Percentiles rank a stretch among this genome's conserved stretches.
Evolutionary conservation across 2,113 vertebrate genomes (phyloP).

Genomic region (Myodes glareolus): DNA sequence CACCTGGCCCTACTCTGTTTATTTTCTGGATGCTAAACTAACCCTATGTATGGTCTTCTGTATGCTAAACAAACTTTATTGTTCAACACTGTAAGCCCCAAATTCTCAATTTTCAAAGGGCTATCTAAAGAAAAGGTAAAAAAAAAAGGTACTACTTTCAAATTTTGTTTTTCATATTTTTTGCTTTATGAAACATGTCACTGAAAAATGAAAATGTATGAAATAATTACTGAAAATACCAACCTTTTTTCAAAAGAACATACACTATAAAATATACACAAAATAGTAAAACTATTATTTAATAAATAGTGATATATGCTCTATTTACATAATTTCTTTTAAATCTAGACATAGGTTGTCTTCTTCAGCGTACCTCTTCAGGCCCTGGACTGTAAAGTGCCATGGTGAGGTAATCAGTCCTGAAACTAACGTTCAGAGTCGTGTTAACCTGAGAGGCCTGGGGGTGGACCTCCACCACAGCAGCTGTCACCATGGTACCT

Average conservation of each 20-base stretch:
- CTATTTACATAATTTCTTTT: neutral
- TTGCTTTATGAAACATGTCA: neutral
- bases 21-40: neutral
- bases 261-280: neutral
- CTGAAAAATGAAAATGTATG: slow-evolving; percentile 10
- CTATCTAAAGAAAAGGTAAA: neutral
- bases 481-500: slow-evolving; percentile 93
- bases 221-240: slow-evolving; percentile 41
- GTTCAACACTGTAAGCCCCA: neutral
- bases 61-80: neutral
- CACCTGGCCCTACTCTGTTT: neutral
- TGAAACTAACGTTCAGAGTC: slow-evolving; percentile 93
- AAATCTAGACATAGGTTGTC: neutral
- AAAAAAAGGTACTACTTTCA: neutral
- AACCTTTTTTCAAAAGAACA: slow-evolving; percentile 25
- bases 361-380: slow-evolving; percentile 86
- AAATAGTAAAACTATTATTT: slow-evolving; percentile 25
- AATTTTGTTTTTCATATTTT: slow-evolving; percentile 33
- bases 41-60: neutral
- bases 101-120: slow-evolving; percentile 40
- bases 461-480: slow-evolving; percentile 94
- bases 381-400: slow-evolving; percentile 89
- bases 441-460: slow-evolving; percentile 88
- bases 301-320: neutral
- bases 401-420: slow-evolving; percentile 94